A percentile compares a stretch with the other conserved stretches of the same genome.
phyloP scores from a whole-genome alignment of 2,113 vertebrate species.

The Clarias gariepinus region DNA sequence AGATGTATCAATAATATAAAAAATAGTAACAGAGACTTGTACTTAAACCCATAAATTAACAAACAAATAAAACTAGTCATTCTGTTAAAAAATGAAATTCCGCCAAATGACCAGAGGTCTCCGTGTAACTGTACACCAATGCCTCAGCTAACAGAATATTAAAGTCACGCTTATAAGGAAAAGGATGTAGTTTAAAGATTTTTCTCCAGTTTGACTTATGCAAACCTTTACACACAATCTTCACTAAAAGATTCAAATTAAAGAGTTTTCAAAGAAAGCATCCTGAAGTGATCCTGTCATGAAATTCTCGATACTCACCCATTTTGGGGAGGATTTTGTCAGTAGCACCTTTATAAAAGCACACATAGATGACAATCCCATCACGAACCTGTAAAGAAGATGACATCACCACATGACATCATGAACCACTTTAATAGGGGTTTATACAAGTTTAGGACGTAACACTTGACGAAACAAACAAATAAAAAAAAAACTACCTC shows the following conservation, averaged over 20 bases:
- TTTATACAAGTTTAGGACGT: not conserved
- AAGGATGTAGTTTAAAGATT: not conserved
- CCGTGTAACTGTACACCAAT: not conserved
- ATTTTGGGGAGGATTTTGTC: constrained; percentile 81
- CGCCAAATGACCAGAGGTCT: not conserved
- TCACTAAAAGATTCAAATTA: not conserved
- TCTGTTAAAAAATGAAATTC: not conserved
- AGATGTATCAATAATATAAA: too few relatives aligned
- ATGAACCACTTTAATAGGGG: not conserved
- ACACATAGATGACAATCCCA: constrained; percentile 85
- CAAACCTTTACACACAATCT: not conserved
- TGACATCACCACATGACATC: too few relatives aligned
- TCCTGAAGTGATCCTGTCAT: not conserved
- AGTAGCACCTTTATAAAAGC: constrained; percentile 85
- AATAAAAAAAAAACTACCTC: constrained; percentile 70
- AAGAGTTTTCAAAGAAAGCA: not conserved
- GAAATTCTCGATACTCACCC: constrained; percentile 63
- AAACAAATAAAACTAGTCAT: not conserved
- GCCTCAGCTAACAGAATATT: not conserved
- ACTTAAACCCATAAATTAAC: not conserved
- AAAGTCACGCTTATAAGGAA: not conserved
- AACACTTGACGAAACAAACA: not conserved
- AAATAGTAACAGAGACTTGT: not conserved
- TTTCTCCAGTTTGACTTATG: not conserved
- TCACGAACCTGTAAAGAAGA: constrained; percentile 74